phyloP scores from a whole-genome alignment of 2,888 invertebrate species.

The Zeuzera pyrina region DNA sequence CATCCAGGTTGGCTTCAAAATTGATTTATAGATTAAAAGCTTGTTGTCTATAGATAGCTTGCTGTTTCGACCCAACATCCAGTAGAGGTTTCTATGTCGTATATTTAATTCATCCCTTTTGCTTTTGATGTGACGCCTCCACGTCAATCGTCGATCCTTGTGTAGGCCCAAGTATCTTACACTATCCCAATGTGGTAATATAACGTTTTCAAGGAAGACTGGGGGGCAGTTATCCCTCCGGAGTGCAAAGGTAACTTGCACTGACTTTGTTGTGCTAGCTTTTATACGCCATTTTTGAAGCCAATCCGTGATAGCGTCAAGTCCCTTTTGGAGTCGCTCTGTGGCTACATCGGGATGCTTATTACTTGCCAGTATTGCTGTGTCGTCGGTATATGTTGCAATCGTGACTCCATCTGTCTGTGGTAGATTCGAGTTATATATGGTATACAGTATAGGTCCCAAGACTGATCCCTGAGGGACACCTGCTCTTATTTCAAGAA shows the following conservation, averaged over 20 bases:
- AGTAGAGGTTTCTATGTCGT: background rate
- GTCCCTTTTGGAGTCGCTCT: too few species aligned
- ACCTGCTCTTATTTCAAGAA: too few species aligned
- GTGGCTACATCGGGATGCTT: constrained; percentile 4
- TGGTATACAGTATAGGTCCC: too few species aligned
- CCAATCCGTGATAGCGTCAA: constrained; percentile 10
- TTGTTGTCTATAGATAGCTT: constrained; percentile 5
- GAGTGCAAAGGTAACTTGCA: too few species aligned
- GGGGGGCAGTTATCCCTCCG: too few species aligned
- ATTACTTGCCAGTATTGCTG: constrained; percentile 8
- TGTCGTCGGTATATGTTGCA: constrained; percentile 11
- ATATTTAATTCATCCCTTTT: constrained; percentile 2
- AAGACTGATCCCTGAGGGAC: too few species aligned
- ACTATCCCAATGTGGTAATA: background rate
- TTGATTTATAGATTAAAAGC: background rate
- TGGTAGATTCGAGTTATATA: too few species aligned
- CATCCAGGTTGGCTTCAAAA: constrained; percentile 7
- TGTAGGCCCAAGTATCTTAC: constrained; percentile 4
- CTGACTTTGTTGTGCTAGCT: constrained; percentile 13
- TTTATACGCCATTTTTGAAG: constrained; percentile 14
- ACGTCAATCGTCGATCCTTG: constrained; percentile 2
- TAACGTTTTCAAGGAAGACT: too few species aligned
- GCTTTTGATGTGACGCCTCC: constrained; percentile 3
- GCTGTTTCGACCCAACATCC: too few species aligned
- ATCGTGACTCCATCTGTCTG: too few species aligned